Conservation (phyloP, 2,113 vertebrate species). For the Pangasianodon hypophthalmus region DNA sequence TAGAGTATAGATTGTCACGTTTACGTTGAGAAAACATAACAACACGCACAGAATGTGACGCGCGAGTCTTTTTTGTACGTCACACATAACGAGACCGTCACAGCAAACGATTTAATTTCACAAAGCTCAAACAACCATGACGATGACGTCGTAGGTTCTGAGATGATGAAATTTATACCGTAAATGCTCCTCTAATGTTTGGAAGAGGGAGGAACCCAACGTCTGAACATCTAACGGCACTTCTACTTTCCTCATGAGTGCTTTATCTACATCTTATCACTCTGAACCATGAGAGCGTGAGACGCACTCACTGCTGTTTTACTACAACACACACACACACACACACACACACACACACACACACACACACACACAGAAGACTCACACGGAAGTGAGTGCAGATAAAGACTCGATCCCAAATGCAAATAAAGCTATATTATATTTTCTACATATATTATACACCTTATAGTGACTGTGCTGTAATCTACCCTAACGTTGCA, state of each 20-base stretch:
- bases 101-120: not conserved
- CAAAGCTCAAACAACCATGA: not conserved
- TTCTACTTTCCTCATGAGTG: not conserved
- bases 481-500: not conserved
- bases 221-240: conserved; percentile 12
- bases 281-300: not conserved
- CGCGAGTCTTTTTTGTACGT: too few species aligned
- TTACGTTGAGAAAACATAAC: not conserved
- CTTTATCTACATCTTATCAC: conserved; percentile 28
- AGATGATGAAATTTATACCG: not conserved
- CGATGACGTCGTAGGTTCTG: not conserved
- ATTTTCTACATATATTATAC: not conserved
- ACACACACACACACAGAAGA: not conserved
- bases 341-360: not conserved
- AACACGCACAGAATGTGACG: too few species aligned
- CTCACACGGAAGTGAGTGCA: not conserved
- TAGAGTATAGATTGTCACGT: not conserved
- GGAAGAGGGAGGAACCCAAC: not conserved
- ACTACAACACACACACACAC: not conserved
- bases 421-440: not conserved
- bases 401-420: not conserved
- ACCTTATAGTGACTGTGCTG: not conserved
- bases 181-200: not conserved
- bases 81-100: too few species aligned
- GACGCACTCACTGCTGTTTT: not conserved